Evolutionary conservation across 2,113 vertebrate species (phyloP).

Genomic region (Rhinichthys klamathensis): DNA sequence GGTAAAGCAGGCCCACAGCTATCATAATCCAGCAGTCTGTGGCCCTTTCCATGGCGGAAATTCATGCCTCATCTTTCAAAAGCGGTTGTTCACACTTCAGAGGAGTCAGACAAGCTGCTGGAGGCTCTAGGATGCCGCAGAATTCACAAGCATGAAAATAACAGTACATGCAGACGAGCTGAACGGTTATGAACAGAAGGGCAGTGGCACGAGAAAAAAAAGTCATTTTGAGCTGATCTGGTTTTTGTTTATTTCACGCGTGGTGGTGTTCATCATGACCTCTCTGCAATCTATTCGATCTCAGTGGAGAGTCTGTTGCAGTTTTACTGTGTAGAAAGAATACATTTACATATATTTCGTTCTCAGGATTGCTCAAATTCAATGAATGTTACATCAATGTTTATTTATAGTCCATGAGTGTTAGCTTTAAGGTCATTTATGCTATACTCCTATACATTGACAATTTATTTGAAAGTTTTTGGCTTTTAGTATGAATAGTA

Average conservation of each 20-base stretch:
- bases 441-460: background rate
- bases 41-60: conserved; percentile 63
- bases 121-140: conserved; percentile 60
- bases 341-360: conserved; percentile 3
- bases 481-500: no score
- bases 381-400: background rate
- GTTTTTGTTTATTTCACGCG: conserved; percentile 38
- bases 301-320: background rate
- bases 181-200: conserved; percentile 27
- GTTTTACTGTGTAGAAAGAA: conserved; percentile 1
- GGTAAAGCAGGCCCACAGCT: conserved; percentile 71
- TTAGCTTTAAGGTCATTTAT: conserved; percentile 4
- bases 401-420: background rate
- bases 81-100: conserved; percentile 68
- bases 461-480: background rate
- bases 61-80: conserved; percentile 67
- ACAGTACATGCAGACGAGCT: conserved; percentile 54
- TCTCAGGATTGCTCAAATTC: background rate
- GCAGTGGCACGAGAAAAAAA: conserved; percentile 13
- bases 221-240: background rate
- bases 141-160: conserved; percentile 59
- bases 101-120: conserved; percentile 63
- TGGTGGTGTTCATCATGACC: conserved; percentile 28
- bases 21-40: conserved; percentile 66
- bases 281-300: conserved; percentile 6